These are phyloP conservation scores for Agrochola macilenta DNA, from an alignment of 2,888 invertebrate species.

Conservation along the genomic window DNA sequence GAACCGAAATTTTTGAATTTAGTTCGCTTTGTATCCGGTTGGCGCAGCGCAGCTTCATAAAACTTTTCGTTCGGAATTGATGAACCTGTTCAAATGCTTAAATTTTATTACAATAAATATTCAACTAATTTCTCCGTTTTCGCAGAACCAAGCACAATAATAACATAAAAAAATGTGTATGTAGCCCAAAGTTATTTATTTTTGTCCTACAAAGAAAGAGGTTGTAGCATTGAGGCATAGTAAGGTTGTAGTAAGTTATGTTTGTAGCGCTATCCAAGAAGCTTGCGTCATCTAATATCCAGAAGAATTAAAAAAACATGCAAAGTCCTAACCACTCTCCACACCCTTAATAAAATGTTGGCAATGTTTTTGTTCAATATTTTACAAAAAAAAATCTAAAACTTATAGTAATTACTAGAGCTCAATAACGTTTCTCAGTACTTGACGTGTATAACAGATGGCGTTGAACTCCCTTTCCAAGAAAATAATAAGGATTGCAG, in stretches of 20 bases:
- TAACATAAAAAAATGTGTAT: neutral
- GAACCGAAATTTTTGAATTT: conserved; percentile 87
- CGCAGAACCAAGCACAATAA: neutral
- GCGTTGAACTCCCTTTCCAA: neutral
- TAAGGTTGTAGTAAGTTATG: neutral
- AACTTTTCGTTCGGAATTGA: conserved; percentile 49
- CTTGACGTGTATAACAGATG: conserved; percentile 10
- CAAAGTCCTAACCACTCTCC: neutral
- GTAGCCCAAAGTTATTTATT: too few relatives aligned
- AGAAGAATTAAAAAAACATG: neutral
- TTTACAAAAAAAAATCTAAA: neutral
- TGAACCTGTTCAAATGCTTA: neutral
- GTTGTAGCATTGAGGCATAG: neutral
- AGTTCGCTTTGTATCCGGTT: conserved; percentile 69
- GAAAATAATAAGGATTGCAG: neutral
- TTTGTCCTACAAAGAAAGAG: too few relatives aligned
- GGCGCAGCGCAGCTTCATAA: conserved; percentile 72
- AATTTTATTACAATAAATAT: neutral
- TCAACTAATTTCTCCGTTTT: neutral
- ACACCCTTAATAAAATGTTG: neutral
- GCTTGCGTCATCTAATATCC: neutral
- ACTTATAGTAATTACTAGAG: too few relatives aligned
- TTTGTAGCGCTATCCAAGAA: neutral
- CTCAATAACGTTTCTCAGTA: neutral
- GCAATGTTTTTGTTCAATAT: neutral